These are phyloP conservation scores for Ellobius talpinus DNA, from an alignment of 2,113 vertebrate genomes.

Conservation along the genomic window DNA sequence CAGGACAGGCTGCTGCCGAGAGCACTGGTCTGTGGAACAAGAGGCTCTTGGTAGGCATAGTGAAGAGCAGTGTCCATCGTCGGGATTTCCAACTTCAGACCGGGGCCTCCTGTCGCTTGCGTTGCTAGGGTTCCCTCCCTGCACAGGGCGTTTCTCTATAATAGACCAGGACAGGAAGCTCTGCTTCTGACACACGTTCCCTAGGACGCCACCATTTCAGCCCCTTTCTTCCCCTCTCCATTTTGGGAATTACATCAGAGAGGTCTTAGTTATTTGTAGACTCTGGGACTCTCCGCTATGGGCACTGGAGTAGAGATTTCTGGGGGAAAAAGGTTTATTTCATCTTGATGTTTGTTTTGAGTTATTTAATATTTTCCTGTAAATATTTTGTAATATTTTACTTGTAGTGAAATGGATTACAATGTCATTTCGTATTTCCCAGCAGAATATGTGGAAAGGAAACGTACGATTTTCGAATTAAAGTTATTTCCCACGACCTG, in stretches of 20 bases:
- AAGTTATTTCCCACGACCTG: conserved; percentile 75
- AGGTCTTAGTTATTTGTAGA: conserved; percentile 54
- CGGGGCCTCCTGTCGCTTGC: conserved; percentile 49
- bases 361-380: conserved; percentile 81
- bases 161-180: conserved; percentile 48
- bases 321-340: conserved; percentile 51
- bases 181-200: conserved; percentile 45
- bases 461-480: conserved; percentile 79
- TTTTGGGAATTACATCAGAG: conserved; percentile 48
- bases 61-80: conserved; percentile 38
- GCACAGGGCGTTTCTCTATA: conserved; percentile 22
- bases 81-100: conserved; percentile 69
- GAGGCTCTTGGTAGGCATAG: conserved; percentile 5
- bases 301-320: conserved; percentile 72
- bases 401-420: conserved; percentile 78
- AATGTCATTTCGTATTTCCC: conserved; percentile 77
- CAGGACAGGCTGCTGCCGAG: conserved; percentile 30
- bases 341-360: conserved; percentile 72
- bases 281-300: conserved; percentile 27
- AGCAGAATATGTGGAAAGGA: conserved; percentile 72
- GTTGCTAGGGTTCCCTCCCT: conserved; percentile 42
- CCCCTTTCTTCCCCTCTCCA: background rate
- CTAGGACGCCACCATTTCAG: background rate
- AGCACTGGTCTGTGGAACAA: background rate
- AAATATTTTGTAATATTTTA: conserved; percentile 83